These are phyloP conservation scores for Podarcis lilfordi DNA, from an alignment of 2,797 vertebrate genomes.

Conservation along the genomic window DNA sequence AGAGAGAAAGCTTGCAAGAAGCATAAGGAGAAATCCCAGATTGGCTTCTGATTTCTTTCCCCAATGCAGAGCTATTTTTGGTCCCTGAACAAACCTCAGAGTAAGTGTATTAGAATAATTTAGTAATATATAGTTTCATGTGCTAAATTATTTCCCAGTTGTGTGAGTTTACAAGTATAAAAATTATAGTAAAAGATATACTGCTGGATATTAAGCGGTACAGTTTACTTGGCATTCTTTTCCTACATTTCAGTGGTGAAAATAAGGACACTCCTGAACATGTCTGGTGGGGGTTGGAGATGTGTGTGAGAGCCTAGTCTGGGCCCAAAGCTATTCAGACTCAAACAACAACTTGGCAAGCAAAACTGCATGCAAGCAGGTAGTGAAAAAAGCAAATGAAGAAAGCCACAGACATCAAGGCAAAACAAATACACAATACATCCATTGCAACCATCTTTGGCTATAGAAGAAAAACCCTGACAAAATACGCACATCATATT, in stretches of 20 bases:
- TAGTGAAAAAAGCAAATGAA: neutral
- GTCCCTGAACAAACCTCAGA: neutral
- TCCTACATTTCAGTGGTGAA: neutral
- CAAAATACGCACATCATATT: neutral
- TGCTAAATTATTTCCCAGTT: neutral
- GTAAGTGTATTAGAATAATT: neutral
- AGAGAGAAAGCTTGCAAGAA: slow-evolving; percentile 25
- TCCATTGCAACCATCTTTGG: neutral
- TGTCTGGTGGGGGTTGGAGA: neutral
- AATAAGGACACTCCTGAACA: neutral
- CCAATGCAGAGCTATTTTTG: neutral
- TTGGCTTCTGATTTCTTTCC: slow-evolving; percentile 20
- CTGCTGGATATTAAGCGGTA: slow-evolving; percentile 7
- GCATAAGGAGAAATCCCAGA: slow-evolving; percentile 34
- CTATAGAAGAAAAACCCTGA: neutral
- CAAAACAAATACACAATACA: neutral
- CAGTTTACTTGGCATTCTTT: neutral
- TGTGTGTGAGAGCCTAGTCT: slow-evolving; percentile 4
- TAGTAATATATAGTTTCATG: neutral
- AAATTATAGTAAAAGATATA: slow-evolving; percentile 7
- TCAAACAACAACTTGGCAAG: neutral
- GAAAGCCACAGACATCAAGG: neutral
- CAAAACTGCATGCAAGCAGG: neutral
- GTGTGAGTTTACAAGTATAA: neutral
- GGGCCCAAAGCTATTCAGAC: neutral